phyloP scores from a whole-genome alignment of 2,888 invertebrate genomes.

The Onthophagus sagittarius region DNA sequence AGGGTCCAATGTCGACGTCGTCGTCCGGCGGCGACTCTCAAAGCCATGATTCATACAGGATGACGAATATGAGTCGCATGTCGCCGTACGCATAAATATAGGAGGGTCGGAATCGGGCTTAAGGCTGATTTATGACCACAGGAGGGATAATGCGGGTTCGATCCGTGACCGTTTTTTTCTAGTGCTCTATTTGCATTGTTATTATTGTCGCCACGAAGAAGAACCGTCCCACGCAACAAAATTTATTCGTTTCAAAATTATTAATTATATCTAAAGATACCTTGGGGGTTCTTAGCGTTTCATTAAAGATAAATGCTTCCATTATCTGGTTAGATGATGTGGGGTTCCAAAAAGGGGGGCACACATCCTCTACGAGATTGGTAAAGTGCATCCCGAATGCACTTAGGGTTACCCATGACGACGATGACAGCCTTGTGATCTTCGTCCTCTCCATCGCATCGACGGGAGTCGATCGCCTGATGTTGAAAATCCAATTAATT shows the following conservation, averaged over 20 bases:
- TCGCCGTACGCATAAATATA: constrained; percentile 32
- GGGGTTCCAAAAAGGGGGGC: neutral
- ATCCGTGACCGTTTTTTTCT: constrained; percentile 21
- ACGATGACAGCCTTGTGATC: neutral
- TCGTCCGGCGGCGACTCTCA: neutral
- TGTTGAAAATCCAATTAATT: neutral
- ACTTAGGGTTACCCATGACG: neutral
- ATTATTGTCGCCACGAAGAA: neutral
- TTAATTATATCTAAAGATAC: neutral
- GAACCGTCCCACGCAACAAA: neutral
- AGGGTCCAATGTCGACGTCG: neutral
- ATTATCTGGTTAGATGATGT: neutral
- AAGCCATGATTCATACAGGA: constrained; percentile 33
- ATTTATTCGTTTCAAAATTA: neutral
- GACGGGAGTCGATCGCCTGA: neutral
- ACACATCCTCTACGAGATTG: neutral
- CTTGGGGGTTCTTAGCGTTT: neutral
- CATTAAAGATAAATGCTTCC: neutral
- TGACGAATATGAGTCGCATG: constrained; percentile 38
- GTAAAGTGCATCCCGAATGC: neutral
- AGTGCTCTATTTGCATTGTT: constrained; percentile 18
- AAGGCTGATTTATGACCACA: constrained; percentile 31
- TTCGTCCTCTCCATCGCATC: neutral
- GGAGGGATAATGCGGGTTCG: constrained; percentile 22
- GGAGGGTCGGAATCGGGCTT: constrained; percentile 30